Evolutionary conservation across 2,797 vertebrate genomes (phyloP), one percentile per base, ranked within the genome.

Genomic region (Allobates femoralis): DNA sequence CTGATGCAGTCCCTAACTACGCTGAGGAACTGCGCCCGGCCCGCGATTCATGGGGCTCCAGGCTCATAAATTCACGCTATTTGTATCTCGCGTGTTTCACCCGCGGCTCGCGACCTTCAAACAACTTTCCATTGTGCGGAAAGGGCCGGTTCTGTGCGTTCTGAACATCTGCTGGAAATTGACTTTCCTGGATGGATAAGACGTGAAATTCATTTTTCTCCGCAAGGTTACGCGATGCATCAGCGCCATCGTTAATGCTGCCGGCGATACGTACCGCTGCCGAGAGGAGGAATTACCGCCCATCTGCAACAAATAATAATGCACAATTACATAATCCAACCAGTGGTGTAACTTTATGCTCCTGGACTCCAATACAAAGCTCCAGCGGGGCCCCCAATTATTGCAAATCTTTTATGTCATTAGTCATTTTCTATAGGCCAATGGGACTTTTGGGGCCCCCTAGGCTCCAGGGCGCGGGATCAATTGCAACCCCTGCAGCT

Each of bases 21-120:
- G 79, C 75, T 87, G 79, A 85, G 80, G 55, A 89, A 88, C 75
- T 51, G 79, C 79, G n/a, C 46, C 50, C 60, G 50, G 86, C 77
- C 19, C 56, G 69, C 67, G 77, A 84, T 88, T 83, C 84, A 83
- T 85, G 85, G 60, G 67, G 78, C 69, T 30, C 46, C 56, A 32
- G 77, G 37, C 62, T 64, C 69, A 60, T 79, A 85, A 79, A 21
- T n/a, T 66, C 73, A 18, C 37, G 81, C 5, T 85, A 69, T 73
- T 89, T 86, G 81, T 69, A 21, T 14, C 85, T 76, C 4, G 0
- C 41, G 30, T 64, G 80, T 85, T 81, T 69, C 83, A 56, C 28
- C 87, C 67, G 67, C 71, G 53, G 50, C 64, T 83, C 71, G 80
- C 77, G 79, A 28, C 84, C 34, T 69, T 71, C 12, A 71, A 67